Evolutionary conservation across 2,888 invertebrate genomes (phyloP).

Genomic region (Cantharis rustica): DNA sequence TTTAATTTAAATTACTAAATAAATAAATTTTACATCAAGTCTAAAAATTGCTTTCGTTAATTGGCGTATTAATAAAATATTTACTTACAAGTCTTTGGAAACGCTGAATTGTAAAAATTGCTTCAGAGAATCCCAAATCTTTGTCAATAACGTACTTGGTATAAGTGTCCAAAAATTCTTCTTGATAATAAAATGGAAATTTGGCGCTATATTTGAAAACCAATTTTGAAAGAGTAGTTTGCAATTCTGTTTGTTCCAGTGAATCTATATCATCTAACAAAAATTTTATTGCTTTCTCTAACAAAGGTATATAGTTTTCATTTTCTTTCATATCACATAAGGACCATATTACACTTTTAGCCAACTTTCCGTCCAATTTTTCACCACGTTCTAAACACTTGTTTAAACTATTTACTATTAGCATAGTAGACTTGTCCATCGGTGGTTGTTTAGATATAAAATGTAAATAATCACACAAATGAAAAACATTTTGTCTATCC

Average conservation of each 20-base stretch:
- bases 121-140: constrained; percentile 59
- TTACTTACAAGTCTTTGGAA: constrained; percentile 63
- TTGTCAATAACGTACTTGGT: constrained; percentile 60
- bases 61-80: not conserved
- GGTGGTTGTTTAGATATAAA: constrained; percentile 60
- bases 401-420: constrained; percentile 60
- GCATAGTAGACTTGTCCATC: constrained; percentile 59
- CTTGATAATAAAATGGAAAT: constrained; percentile 64
- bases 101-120: constrained; percentile 59
- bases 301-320: constrained; percentile 57
- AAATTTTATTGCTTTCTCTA: constrained; percentile 60
- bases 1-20: too few relatives aligned
- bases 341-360: constrained; percentile 63
- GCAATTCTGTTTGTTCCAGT: constrained; percentile 58
- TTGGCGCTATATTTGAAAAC: constrained; percentile 57
- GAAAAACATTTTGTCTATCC: constrained; percentile 59
- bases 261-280: constrained; percentile 54
- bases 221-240: constrained; percentile 59
- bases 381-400: constrained; percentile 55
- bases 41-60: not conserved
- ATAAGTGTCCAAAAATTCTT: constrained; percentile 63
- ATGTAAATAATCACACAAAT: constrained; percentile 61
- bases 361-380: constrained; percentile 54
- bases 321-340: constrained; percentile 58
- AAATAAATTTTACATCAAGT: not conserved